Conservation (phyloP, 2,888 invertebrate species). For the Stramonita haemastoma region DNA sequence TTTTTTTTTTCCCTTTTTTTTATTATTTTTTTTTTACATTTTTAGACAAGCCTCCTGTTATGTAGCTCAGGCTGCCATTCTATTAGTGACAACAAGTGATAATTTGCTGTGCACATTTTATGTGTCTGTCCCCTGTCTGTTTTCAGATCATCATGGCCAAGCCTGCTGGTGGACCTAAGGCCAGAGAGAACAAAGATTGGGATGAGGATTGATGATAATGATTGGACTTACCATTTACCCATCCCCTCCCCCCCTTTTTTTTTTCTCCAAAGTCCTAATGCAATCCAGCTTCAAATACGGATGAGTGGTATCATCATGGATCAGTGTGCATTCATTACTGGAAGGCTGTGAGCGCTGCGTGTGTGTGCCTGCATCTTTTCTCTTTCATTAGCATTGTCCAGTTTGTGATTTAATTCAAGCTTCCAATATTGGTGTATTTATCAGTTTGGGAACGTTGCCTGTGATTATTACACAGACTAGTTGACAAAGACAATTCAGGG, state of each 20-base stretch:
- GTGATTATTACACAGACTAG: no score
- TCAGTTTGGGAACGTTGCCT: no score
- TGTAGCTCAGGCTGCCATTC: no score
- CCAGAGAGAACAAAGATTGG: conserved; percentile 77
- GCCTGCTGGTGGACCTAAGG: conserved; percentile 95
- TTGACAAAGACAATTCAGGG: no score
- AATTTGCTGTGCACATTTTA: background rate
- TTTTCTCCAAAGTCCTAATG: background rate
- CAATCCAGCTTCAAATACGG: background rate
- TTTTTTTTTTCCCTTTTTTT: no score
- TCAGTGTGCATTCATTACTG: background rate
- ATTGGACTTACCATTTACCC: background rate
- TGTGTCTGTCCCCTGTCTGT: background rate
- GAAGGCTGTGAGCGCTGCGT: background rate
- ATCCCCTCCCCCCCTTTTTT: background rate
- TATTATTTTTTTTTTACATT: no score
- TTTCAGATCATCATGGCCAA: conserved; percentile 95
- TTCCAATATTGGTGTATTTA: no score
- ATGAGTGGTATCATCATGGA: background rate
- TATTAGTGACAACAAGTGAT: no score
- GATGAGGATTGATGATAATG: conserved; percentile 75
- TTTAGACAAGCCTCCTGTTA: no score
- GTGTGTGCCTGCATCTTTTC: background rate
- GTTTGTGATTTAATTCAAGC: no score
- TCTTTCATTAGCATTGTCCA: no score